phyloP scores from a whole-genome alignment of 2,797 vertebrate species.

The Galagoides demidoff region DNA sequence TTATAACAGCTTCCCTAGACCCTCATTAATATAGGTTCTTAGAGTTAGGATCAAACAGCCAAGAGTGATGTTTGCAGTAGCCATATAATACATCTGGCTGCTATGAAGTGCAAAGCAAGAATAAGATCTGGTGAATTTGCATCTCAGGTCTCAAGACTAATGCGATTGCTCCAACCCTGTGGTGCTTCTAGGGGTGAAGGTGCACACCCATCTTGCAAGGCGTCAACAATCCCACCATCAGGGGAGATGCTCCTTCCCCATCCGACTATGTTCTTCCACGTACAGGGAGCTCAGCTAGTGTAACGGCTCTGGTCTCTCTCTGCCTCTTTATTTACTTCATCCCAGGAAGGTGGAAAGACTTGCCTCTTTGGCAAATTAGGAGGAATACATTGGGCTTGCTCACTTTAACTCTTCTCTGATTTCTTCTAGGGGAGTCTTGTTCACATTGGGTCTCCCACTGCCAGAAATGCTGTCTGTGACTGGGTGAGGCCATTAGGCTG shows the following conservation, averaged over 20 bases:
- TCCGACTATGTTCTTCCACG: background rate
- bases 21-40: background rate
- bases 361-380: background rate
- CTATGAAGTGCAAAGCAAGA: background rate
- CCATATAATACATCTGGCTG: background rate
- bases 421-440: background rate
- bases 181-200: background rate
- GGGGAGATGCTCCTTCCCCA: background rate
- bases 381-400: background rate
- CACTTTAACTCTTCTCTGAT: background rate
- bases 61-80: background rate
- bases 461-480: background rate
- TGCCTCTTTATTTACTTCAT: background rate
- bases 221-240: background rate
- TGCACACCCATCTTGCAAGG: background rate
- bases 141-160: background rate
- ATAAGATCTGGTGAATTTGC: background rate
- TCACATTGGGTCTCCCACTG: background rate
- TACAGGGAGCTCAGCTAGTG: background rate
- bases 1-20: background rate
- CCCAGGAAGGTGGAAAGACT: background rate
- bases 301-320: background rate
- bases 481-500: background rate
- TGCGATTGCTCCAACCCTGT: background rate
- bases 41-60: background rate